Conservation (phyloP, 2,113 vertebrate species). For the Empidonax traillii region DNA sequence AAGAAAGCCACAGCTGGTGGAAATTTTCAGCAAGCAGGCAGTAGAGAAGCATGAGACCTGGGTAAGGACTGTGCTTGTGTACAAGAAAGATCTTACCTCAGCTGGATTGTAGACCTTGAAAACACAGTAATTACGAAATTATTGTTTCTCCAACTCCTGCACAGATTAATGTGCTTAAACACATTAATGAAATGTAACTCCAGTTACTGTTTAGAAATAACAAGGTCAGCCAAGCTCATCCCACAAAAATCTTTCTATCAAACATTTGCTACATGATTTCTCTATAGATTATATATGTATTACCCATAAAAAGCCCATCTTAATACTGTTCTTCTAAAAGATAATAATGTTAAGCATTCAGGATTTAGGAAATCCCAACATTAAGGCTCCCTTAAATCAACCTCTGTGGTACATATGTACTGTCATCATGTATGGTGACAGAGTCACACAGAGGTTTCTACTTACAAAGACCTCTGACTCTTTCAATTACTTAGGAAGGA, state of each 20-base stretch:
- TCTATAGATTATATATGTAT: neutral
- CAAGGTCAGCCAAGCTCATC: neutral
- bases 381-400: neutral
- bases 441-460: neutral
- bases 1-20: neutral
- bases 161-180: neutral
- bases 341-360: neutral
- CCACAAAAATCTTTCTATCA: neutral
- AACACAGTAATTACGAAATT: neutral
- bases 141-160: neutral
- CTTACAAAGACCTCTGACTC: neutral
- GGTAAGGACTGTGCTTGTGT: neutral
- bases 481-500: neutral
- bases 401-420: neutral
- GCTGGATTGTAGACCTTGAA: neutral
- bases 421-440: neutral
- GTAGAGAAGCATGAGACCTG: fast-evolving
- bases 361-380: neutral
- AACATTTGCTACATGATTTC: neutral
- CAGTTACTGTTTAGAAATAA: neutral
- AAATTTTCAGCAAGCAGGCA: neutral
- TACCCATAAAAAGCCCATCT: neutral
- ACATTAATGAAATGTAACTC: neutral
- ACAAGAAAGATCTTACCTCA: neutral
- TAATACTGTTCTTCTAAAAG: neutral